These are phyloP conservation scores for Vollenhovia emeryi DNA, from an alignment of 1,140 invertebrate species.

Conservation along the genomic window DNA sequence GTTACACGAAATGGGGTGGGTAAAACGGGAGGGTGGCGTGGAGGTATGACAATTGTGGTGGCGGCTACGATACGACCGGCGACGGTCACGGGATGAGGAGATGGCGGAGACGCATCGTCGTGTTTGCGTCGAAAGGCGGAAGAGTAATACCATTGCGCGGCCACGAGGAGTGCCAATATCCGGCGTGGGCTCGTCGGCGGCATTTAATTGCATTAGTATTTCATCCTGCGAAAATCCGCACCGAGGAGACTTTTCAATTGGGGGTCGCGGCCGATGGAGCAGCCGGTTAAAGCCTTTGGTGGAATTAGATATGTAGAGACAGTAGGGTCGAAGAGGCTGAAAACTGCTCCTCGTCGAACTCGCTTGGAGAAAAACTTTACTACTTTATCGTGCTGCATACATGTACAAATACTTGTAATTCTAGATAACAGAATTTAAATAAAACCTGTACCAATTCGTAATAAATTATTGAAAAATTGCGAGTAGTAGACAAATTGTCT, in stretches of 20 bases:
- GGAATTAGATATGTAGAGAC: background rate
- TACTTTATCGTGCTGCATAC: background rate
- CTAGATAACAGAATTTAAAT: background rate
- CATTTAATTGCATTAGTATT: constrained; percentile 84
- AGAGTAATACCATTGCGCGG: constrained; percentile 81
- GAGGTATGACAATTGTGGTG: constrained; percentile 21
- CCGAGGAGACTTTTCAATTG: constrained; percentile 64
- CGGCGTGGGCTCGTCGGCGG: constrained; percentile 77
- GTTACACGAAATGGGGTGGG: constrained; percentile 37
- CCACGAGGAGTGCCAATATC: constrained; percentile 82
- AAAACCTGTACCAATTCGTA: background rate
- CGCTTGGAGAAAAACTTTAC: background rate
- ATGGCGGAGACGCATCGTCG: constrained; percentile 56
- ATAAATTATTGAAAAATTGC: background rate
- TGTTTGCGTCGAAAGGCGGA: constrained; percentile 64
- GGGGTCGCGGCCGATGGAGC: background rate
- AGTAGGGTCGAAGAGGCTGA: background rate
- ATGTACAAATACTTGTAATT: background rate
- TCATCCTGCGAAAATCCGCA: constrained; percentile 72
- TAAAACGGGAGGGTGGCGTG: background rate
- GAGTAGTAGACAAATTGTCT: background rate
- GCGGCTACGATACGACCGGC: constrained; percentile 10
- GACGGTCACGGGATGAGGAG: constrained; percentile 40
- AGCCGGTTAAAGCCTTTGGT: background rate
- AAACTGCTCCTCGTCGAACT: background rate